Evolutionary conservation across 2,888 invertebrate genomes (phyloP), one percentile per base, ranked within the genome.

Genomic region (Andrena marginata): DNA sequence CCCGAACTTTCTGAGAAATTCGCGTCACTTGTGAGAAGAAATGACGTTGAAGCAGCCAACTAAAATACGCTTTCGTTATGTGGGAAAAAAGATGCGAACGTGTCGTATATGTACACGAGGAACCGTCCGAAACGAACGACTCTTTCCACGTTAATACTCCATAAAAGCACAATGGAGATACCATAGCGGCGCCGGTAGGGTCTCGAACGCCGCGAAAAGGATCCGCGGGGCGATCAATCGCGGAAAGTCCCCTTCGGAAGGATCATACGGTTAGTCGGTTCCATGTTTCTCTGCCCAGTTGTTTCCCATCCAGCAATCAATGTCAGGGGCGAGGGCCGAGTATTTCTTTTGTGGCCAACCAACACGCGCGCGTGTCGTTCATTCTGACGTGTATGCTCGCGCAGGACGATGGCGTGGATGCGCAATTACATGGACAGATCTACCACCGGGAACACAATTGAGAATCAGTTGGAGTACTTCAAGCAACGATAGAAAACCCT

Each of bases 271-370:
- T 77, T 77, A 70, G 70, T 42, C 63, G 54, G 49, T 65, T 80
- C 70, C 51, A 70, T 56, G 72, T 75, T 75, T 70, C 77, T 78
- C 65, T 69, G 75, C n/a, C 62, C 69, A 70, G 74, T 83, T 83
- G 75, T 78, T 80, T 80, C 70, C 73, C 71, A 31, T 74, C 60
- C 78, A 71, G 78, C 81, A 81, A 84, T 85, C 84, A 77, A 80
- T 84, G 85, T 75, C 69, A 77, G 72, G 59, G 65, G 68, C 68
- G 72, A 64, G 68, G 76, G 54, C 6, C 49, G n/a, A 6, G 35
- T 70, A 62, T 80, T 80, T 78, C 72, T 69, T 69, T 64, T 77
- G 73, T 73, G 74, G 49, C n/a, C 48, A 65, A 60, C 77, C 72
- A 64, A 64, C 59, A 60, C 71, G 42, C 48, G 49, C 23, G n/a